Percentiles rank a stretch among this genome's conserved stretches.
Conservation (phyloP, 2,888 invertebrate genomes). For the Ichneumon xanthorius region DNA sequence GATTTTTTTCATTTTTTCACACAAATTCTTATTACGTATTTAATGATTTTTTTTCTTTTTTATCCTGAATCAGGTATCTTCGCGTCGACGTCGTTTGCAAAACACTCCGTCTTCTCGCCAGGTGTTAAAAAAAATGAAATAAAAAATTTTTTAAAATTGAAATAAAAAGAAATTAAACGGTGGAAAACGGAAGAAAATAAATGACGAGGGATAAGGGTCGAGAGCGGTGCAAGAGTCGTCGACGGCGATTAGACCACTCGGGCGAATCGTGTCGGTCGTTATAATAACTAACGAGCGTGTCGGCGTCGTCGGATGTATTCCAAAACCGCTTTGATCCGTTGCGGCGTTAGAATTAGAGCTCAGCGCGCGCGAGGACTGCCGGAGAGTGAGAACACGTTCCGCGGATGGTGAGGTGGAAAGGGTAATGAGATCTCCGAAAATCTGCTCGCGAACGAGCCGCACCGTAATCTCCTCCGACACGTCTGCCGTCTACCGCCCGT, state of each 20-base stretch:
- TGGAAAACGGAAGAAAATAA: constrained; percentile 3
- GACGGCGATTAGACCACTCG: constrained; percentile 51
- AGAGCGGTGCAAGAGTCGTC: constrained; percentile 35
- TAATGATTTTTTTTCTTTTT: background rate
- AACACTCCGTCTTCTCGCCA: no score
- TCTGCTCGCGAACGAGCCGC: constrained; percentile 64
- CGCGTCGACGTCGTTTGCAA: no score
- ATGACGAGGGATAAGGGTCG: background rate
- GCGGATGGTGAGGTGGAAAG: constrained; percentile 42
- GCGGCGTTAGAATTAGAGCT: constrained; percentile 74
- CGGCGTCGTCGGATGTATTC: constrained; percentile 62
- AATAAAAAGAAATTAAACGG: background rate
- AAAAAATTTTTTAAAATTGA: background rate
- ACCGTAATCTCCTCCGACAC: constrained; percentile 69
- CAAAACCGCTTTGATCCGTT: constrained; percentile 71
- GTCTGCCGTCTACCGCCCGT: constrained; percentile 61
- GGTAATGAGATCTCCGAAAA: constrained; percentile 66
- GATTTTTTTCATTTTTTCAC: no score
- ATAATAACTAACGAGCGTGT: constrained; percentile 75
- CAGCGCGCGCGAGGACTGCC: constrained; percentile 13
- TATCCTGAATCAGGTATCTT: no score
- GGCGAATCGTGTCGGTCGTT: constrained; percentile 64
- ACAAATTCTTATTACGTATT: no score
- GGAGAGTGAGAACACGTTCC: constrained; percentile 7
- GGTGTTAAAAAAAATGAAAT: background rate